Base-by-base conservation (phyloP, 2,797 vertebrate species). In the Chromobotia macracanthus region DNA sequence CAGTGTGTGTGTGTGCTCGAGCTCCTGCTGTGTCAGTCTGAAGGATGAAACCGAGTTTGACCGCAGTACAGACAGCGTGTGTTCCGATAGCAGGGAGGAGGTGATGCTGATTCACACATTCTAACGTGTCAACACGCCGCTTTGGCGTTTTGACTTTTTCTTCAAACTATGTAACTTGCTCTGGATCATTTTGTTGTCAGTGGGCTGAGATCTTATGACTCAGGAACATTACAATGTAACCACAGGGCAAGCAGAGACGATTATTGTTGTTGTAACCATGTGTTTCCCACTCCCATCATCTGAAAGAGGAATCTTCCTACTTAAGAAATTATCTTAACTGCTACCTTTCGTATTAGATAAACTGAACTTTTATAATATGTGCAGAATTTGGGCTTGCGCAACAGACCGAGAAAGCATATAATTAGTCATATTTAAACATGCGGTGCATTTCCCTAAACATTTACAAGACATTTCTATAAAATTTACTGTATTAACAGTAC, bases 31-130 rank as follows among this genome's bases (percentile, higher is more conserved):
- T 70, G 77, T 73, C 72, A 77, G 85, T 77, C 80, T 84, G 67
- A 68, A 72, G 31, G 74, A 74, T 84, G 73, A 81, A 84, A 84
- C 63, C n/a, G 13, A 71, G 71, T 65, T 84, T 75, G 71, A 82
- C 80, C 82, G 68, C 77, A 79, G 79, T 61, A 78, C 72, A 80
- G 82, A 84, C 82, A 74, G 81, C 56, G 69, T 84, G 78, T 55
- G 72, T 76, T 81, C 72, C 35, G 35, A 41, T 10, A 67, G 69
- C 61, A 78, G 16, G 28, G 79, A 79, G 79, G 3, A 86, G 84
- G 88, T 84, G 89, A 71, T 51, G 78, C 60, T 93, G 91, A 93
- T 89, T 92, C 92, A 92, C 85, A 80, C 86, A 66, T 85, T 23
- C 81, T 85, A 82, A 86, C 84, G 86, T 86, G 87, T 87, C 80